These are phyloP conservation scores for Ormyrus labotus DNA, from an alignment of 2,888 invertebrate species.

Conservation along the genomic window DNA sequence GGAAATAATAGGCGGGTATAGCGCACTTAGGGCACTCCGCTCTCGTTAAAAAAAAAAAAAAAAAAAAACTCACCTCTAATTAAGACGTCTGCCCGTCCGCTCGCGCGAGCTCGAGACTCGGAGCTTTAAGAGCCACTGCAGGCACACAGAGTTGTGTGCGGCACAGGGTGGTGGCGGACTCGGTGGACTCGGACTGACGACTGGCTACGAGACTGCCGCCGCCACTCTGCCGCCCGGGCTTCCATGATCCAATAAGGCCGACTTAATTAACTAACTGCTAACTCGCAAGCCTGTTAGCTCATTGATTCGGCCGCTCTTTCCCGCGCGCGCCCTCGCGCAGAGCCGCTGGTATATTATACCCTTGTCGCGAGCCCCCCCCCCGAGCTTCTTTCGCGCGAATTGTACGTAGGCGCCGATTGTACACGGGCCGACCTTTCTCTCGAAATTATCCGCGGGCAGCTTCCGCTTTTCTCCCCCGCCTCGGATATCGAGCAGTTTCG, in stretches of 20 bases:
- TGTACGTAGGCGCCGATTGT: background rate
- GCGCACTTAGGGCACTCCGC: too few species aligned
- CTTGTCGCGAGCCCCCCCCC: background rate
- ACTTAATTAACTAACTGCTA: constrained; percentile 75
- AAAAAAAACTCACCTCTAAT: constrained; percentile 72
- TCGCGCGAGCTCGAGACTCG: background rate
- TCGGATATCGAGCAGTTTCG: background rate
- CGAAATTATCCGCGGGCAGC: too few species aligned
- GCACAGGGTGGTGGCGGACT: background rate
- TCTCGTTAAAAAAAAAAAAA: too few species aligned
- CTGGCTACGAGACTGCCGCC: constrained; percentile 35
- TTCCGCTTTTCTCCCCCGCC: too few species aligned
- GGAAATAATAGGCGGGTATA: too few species aligned
- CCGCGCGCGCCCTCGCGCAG: constrained; percentile 47
- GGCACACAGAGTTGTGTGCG: background rate
- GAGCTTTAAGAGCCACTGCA: constrained; percentile 31
- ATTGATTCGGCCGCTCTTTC: constrained; percentile 69
- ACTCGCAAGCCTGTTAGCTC: constrained; percentile 75
- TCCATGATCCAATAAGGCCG: constrained; percentile 75
- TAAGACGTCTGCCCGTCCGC: constrained; percentile 69
- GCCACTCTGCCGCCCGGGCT: constrained; percentile 72
- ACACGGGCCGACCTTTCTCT: too few species aligned
- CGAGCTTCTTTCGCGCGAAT: background rate
- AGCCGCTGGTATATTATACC: background rate
- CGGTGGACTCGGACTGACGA: background rate